Conservation (phyloP, 2,888 invertebrate genomes). For the Drosophila dives region DNA sequence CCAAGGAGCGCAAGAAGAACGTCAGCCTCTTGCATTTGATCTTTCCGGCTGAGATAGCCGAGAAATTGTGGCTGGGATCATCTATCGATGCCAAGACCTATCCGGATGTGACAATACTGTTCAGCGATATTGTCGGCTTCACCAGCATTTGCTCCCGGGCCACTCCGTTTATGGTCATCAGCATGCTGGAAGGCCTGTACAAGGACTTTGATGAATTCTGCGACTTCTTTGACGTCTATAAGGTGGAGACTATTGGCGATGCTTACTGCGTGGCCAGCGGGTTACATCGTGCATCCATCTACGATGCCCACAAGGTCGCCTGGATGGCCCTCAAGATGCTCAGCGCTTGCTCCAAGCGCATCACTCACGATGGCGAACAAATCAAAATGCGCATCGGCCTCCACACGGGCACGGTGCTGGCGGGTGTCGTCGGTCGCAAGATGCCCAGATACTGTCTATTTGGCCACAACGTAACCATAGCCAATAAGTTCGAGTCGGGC, state of each 20-base stretch:
- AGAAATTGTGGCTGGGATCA: conserved; percentile 96
- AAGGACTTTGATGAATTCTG: conserved; percentile 97
- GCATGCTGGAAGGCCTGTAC: conserved; percentile 96
- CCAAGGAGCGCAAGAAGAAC: conserved; percentile 96
- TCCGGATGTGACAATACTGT: conserved; percentile 97
- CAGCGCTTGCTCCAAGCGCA: conserved; percentile 93
- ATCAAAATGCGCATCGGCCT: conserved; percentile 97
- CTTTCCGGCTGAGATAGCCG: conserved; percentile 97
- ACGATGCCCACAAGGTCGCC: conserved; percentile 97
- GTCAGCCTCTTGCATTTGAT: conserved; percentile 96
- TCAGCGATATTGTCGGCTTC: conserved; percentile 98
- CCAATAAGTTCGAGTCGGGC: conserved; percentile 97
- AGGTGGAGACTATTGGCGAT: conserved; percentile 98
- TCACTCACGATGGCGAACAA: conserved; percentile 95
- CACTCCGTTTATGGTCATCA: conserved; percentile 97
- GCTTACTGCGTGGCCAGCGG: conserved; percentile 98
- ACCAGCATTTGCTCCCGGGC: conserved; percentile 98
- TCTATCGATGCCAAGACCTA: conserved; percentile 96
- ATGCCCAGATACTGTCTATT: conserved; percentile 94
- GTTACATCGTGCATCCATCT: conserved; percentile 92
- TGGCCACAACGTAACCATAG: conserved; percentile 97
- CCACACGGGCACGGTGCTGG: conserved; percentile 96
- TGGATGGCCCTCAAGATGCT: conserved; percentile 99
- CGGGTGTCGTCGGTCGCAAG: conserved; percentile 97
- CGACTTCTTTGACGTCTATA: conserved; percentile 96